phyloP scores from a whole-genome alignment of 2,797 vertebrate species.

The Sparidentex hasta region DNA sequence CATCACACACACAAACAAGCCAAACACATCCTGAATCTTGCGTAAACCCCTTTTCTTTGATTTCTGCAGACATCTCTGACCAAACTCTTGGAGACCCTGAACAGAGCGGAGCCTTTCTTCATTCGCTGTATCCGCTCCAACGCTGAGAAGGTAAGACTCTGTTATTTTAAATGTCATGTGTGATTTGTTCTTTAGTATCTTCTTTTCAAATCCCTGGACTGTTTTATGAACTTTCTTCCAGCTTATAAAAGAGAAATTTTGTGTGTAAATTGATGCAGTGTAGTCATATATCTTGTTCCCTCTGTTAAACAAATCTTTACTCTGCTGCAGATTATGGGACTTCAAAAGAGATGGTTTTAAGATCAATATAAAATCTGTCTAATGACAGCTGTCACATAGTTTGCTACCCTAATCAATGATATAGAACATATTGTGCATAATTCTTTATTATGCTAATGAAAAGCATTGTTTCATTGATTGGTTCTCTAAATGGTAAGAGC shows the following conservation, averaged over 20 bases:
- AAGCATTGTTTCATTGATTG: not conserved
- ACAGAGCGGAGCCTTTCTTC: constrained; percentile 97
- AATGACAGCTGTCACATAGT: not conserved
- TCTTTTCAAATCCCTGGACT: not conserved
- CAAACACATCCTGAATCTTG: not conserved
- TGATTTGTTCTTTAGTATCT: not conserved
- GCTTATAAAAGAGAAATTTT: not conserved
- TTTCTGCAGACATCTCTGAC: constrained; percentile 92
- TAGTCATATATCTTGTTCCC: not conserved
- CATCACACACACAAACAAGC: not conserved
- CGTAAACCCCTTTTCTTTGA: not conserved
- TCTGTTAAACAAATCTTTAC: not conserved
- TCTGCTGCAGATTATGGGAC: not conserved
- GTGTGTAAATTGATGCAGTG: not conserved
- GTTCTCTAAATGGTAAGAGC: not conserved
- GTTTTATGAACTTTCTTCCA: not conserved
- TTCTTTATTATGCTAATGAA: not conserved
- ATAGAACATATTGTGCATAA: not conserved
- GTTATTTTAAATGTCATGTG: not conserved
- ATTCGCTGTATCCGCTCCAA: constrained; percentile 99
- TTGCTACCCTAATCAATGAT: not conserved
- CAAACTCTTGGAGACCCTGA: constrained; percentile 94
- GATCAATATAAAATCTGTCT: not conserved
- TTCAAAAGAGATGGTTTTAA: not conserved
- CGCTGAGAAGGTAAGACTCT: constrained; percentile 91